These are phyloP conservation scores for Equus quagga DNA, from an alignment of 2,113 vertebrate genomes.

Conservation along the genomic window DNA sequence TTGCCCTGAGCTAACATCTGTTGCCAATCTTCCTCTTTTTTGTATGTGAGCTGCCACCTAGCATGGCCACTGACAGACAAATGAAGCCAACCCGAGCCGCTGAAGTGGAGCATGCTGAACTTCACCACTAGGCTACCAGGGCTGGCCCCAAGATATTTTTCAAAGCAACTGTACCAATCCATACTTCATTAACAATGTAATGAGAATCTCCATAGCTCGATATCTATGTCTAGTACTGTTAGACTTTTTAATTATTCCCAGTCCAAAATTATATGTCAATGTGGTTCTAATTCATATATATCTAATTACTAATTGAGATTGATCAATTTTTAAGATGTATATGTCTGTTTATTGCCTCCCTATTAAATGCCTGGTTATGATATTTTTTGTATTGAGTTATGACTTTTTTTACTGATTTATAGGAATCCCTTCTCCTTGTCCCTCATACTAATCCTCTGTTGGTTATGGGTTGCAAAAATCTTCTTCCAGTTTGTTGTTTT, in stretches of 20 bases:
- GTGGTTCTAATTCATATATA: slow-evolving; percentile 36
- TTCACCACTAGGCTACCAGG: too few species aligned
- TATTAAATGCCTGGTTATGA: background rate
- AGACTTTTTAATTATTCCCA: background rate
- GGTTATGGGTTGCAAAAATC: background rate
- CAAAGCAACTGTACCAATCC: background rate
- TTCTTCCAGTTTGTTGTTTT: background rate
- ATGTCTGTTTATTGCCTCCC: background rate
- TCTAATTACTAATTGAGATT: background rate
- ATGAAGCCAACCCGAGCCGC: too few species aligned
- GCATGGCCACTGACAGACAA: too few species aligned
- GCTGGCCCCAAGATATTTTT: background rate
- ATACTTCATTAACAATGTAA: background rate
- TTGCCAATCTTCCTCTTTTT: too few species aligned
- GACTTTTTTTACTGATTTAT: background rate
- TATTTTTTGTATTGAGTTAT: background rate
- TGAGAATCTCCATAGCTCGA: background rate
- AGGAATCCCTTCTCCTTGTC: background rate
- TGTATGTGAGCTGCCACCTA: too few species aligned
- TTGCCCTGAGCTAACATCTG: too few species aligned
- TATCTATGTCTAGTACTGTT: background rate
- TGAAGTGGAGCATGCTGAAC: too few species aligned
- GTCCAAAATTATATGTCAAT: background rate
- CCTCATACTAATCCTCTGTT: background rate
- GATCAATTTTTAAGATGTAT: background rate